These are phyloP conservation scores for Scarus forsteni DNA, from an alignment of 2,797 vertebrate genomes.

Conservation along the genomic window DNA sequence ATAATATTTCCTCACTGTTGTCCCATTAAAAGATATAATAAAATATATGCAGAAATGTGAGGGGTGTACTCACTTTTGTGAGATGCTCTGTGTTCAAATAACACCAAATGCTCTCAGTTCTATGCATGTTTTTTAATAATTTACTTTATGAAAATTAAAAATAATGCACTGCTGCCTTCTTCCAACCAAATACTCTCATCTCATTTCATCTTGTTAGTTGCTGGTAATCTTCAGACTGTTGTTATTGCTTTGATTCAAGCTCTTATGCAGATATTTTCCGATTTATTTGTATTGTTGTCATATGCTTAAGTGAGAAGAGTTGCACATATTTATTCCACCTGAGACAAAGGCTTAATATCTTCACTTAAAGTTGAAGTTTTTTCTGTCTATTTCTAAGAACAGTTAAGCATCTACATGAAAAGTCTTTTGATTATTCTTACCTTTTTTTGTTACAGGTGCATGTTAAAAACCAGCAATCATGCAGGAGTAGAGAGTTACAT, in stretches of 20 bases:
- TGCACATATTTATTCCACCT: not conserved
- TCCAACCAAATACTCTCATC: too few species aligned
- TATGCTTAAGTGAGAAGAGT: not conserved
- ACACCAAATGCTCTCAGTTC: not conserved
- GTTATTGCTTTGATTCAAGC: too few species aligned
- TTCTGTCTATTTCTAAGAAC: not conserved
- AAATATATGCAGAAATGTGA: too few species aligned
- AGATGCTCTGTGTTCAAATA: not conserved
- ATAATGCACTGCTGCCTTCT: too few species aligned
- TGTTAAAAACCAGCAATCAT: constrained; percentile 93
- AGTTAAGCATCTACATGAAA: not conserved
- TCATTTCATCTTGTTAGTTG: too few species aligned
- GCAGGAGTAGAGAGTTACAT: constrained; percentile 91
- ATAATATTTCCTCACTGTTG: too few species aligned
- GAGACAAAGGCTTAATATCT: not conserved
- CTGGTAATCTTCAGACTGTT: too few species aligned
- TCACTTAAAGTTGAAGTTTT: not conserved
- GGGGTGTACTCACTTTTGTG: too few species aligned
- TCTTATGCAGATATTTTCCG: not conserved
- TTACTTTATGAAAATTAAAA: too few species aligned
- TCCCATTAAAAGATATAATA: too few species aligned
- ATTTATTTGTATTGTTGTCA: not conserved
- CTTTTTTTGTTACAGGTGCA: constrained; percentile 86
- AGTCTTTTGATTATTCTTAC: not conserved
- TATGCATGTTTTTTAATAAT: not conserved